Evolutionary conservation across 2,113 vertebrate genomes (phyloP).

Genomic region (Cranoglanis bouderius): DNA sequence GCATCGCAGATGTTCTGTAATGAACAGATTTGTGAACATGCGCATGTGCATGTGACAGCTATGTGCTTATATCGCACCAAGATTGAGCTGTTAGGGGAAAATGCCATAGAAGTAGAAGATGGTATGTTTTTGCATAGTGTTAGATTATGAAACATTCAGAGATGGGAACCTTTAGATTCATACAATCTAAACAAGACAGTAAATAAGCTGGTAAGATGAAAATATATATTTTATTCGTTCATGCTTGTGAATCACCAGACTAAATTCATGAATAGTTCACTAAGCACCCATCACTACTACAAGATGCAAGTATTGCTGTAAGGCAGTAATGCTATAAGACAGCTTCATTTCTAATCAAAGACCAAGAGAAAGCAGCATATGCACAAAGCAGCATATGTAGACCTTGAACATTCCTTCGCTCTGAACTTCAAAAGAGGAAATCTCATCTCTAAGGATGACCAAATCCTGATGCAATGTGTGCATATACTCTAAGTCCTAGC

Average conservation of each 20-base stretch:
- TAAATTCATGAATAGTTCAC: neutral
- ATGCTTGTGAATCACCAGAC: neutral
- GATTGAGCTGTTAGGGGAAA: neutral
- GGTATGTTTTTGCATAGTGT: neutral
- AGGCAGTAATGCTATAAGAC: conserved; percentile 6
- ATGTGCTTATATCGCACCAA: neutral
- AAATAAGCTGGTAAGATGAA: neutral
- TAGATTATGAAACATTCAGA: neutral
- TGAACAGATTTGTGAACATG: neutral
- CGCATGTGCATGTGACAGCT: neutral
- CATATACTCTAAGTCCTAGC: conserved; percentile 5
- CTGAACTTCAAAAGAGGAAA: conserved; percentile 29
- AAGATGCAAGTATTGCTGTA: neutral
- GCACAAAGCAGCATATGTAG: conserved; percentile 14
- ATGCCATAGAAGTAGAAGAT: neutral
- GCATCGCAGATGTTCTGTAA: neutral
- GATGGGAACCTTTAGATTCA: neutral
- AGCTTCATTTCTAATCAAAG: conserved; percentile 8
- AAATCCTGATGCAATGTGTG: conserved; percentile 42
- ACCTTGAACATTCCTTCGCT: conserved; percentile 43
- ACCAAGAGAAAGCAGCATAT: neutral
- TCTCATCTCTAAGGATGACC: conserved; percentile 18
- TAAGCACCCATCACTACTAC: neutral
- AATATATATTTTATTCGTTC: neutral
- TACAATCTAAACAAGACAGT: neutral